A percentile compares a stretch with the other conserved stretches of the same genome.
Conservation (phyloP, 1,140 invertebrate genomes). For the Drosophila kikkawai region DNA sequence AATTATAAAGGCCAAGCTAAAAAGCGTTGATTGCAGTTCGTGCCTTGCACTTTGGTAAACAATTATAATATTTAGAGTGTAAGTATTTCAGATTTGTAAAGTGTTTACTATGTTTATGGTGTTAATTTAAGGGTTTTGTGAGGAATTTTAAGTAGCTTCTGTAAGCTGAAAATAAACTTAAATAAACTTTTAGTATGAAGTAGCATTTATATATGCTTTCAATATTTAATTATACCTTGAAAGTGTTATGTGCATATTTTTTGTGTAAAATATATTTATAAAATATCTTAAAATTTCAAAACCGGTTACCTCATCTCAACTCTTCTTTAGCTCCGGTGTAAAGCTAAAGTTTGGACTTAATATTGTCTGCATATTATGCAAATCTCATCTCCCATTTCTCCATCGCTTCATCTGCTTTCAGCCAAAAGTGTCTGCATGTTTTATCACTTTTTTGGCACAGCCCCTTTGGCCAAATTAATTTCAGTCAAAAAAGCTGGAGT, state of each 20-base stretch:
- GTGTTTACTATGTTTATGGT: slow-evolving; percentile 5
- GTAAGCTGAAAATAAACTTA: no score
- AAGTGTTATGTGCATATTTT: no score
- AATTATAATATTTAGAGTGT: slow-evolving; percentile 10
- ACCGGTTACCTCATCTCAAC: background rate
- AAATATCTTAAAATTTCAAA: background rate
- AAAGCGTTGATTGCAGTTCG: slow-evolving; percentile 40
- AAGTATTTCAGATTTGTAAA: slow-evolving; percentile 2
- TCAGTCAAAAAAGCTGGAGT: slow-evolving; percentile 45
- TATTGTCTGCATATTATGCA: slow-evolving; percentile 34
- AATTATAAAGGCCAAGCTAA: slow-evolving; percentile 35
- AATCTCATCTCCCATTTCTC: slow-evolving; percentile 36
- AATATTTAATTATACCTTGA: background rate
- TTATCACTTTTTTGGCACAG: slow-evolving; percentile 61
- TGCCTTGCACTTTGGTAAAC: slow-evolving; percentile 23
- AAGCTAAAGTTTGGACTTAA: background rate
- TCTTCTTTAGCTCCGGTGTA: background rate
- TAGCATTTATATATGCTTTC: no score
- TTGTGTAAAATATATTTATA: no score
- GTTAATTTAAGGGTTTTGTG: background rate
- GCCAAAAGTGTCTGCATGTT: slow-evolving; percentile 58
- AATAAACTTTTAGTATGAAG: no score
- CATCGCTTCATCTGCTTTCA: slow-evolving; percentile 33
- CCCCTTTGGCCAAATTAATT: slow-evolving; percentile 67
- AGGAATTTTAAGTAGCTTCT: background rate